phyloP scores from a whole-genome alignment of 2,113 vertebrate genomes.

The Pteruthius melanotis region DNA sequence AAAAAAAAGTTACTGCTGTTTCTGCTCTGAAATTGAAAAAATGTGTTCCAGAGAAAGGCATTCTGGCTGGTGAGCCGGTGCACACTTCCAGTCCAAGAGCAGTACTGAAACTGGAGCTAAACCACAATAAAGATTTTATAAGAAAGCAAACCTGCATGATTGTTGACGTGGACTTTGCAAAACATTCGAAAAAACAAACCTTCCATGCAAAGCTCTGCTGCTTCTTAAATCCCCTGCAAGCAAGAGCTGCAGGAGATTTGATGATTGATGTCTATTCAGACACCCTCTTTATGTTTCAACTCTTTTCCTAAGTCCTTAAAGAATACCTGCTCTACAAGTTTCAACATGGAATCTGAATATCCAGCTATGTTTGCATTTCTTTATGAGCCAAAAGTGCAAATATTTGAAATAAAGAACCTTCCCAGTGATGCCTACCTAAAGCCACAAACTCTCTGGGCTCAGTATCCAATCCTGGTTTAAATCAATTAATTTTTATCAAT shows the following conservation, averaged over 20 bases:
- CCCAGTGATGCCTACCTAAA: neutral
- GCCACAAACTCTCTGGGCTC: neutral
- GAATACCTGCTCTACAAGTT: neutral
- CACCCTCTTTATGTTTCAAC: neutral
- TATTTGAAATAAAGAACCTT: neutral
- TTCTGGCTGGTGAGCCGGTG: neutral
- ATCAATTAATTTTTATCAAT: neutral
- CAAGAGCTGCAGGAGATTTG: neutral
- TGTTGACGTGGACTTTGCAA: constrained; percentile 9
- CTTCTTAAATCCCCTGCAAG: neutral
- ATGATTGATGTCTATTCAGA: neutral
- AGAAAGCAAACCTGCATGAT: constrained; percentile 24
- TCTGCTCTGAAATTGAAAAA: constrained; percentile 47
- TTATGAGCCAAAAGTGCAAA: neutral
- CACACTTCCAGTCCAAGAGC: constrained; percentile 33
- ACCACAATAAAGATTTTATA: constrained; percentile 48
- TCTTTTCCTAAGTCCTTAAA: neutral
- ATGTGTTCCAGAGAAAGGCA: constrained; percentile 11
- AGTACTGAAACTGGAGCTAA: constrained; percentile 45
- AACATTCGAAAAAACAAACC: constrained; percentile 8
- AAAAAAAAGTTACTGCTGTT: neutral
- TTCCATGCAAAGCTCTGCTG: neutral
- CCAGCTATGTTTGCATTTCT: neutral
- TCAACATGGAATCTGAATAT: neutral
- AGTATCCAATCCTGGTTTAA: neutral